These are phyloP conservation scores for Macaria notata DNA, from an alignment of 2,888 invertebrate genomes.

Conservation along the genomic window DNA sequence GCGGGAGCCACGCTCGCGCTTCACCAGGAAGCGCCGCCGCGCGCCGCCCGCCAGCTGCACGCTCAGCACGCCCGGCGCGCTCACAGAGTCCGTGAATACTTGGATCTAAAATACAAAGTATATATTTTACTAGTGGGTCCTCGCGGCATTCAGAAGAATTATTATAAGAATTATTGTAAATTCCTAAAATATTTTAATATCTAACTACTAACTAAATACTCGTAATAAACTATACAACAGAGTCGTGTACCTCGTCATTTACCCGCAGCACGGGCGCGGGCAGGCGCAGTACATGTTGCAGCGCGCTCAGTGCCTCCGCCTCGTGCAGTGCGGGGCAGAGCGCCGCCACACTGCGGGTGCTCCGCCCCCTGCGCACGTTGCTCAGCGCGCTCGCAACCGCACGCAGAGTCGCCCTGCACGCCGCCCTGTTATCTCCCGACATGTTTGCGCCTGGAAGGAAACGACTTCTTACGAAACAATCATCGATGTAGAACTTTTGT, in stretches of 20 bases:
- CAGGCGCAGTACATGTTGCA: slow-evolving; percentile 41
- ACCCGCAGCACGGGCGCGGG: slow-evolving; percentile 45
- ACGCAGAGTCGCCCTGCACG: not conserved
- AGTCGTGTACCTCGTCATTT: slow-evolving; percentile 54
- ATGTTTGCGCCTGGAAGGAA: slow-evolving; percentile 5
- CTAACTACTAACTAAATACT: too few species aligned
- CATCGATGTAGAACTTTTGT: too few species aligned
- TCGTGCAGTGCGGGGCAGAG: slow-evolving; percentile 50
- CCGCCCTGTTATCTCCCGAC: slow-evolving; percentile 9
- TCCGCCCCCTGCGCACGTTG: not conserved
- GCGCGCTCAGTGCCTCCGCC: slow-evolving; percentile 33
- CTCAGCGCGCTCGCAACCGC: slow-evolving; percentile 6
- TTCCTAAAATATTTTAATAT: too few species aligned
- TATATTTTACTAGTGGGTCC: too few species aligned
- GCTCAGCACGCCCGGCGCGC: slow-evolving; percentile 48
- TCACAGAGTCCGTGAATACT: slow-evolving; percentile 44
- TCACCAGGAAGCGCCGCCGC: slow-evolving; percentile 45
- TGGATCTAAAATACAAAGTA: too few species aligned
- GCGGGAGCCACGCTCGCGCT: slow-evolving; percentile 51
- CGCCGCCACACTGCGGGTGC: slow-evolving; percentile 18
- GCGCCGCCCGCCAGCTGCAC: slow-evolving; percentile 45
- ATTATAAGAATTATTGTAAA: too few species aligned
- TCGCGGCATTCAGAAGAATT: too few species aligned
- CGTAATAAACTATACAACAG: too few species aligned
- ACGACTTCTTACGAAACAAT: too few species aligned